Evolutionary conservation across 2,113 vertebrate genomes (phyloP).

Genomic region (Siphamia tubifer): DNA sequence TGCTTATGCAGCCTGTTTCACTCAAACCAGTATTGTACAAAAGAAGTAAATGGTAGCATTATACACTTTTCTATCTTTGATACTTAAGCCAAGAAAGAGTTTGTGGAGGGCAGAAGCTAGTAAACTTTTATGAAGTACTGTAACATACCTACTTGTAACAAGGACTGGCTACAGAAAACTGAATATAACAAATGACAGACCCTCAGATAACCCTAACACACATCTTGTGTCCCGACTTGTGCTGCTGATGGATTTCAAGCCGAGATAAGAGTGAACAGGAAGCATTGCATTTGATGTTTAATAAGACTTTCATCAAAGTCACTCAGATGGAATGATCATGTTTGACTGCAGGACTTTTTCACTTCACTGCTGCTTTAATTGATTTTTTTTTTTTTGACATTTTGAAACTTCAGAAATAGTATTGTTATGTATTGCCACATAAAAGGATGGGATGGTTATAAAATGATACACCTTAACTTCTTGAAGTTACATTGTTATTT

Average conservation of each 20-base stretch:
- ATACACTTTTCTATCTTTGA: not conserved
- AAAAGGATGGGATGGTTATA: not conserved
- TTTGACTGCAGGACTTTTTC: not conserved
- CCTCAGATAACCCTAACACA: not conserved
- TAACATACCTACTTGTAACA: not conserved
- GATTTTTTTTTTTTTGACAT: not conserved
- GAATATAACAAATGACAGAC: not conserved
- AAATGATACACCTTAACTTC: not conserved
- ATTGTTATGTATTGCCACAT: constrained; percentile 3
- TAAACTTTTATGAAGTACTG: not conserved
- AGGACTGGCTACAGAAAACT: not conserved
- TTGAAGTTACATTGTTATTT: not conserved
- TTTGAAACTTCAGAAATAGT: constrained; percentile 3
- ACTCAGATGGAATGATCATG: not conserved
- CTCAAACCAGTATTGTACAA: not conserved
- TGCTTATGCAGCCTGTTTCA: not conserved
- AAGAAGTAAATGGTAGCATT: not conserved
- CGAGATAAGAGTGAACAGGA: not conserved
- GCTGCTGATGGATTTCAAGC: not conserved
- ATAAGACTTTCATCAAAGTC: not conserved
- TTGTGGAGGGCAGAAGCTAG: not conserved
- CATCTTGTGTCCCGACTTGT: not conserved
- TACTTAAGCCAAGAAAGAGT: not conserved
- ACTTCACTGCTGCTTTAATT: not conserved
- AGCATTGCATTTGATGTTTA: not conserved